These are phyloP conservation scores for Bacillus rossius DNA, from an alignment of 1,140 invertebrate species.

Conservation along the genomic window DNA sequence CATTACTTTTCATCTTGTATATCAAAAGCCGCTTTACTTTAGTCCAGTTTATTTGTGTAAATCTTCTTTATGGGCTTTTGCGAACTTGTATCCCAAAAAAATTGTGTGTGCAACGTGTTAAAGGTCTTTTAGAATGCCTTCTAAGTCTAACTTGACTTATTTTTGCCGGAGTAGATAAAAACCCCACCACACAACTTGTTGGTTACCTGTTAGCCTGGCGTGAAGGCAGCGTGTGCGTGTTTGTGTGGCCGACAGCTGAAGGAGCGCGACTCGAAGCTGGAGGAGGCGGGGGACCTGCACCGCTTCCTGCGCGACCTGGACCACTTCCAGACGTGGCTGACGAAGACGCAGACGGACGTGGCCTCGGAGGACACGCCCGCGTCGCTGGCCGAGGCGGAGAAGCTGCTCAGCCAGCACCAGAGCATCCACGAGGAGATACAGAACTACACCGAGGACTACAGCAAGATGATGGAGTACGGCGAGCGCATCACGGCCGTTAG, in stretches of 20 bases:
- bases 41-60: no score
- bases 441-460: conserved; percentile 96
- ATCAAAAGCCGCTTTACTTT: no score
- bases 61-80: no score
- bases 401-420: conserved; percentile 93
- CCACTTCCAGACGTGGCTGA: conserved; percentile 99
- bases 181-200: no score
- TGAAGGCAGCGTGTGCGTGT: no score
- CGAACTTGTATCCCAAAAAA: no score
- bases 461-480: conserved; percentile 99
- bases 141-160: no score
- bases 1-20: no score
- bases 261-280: conserved; percentile 95
- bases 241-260: conserved; percentile 81
- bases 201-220: no score
- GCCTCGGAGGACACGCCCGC: conserved; percentile 97
- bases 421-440: conserved; percentile 98
- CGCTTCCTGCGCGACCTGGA: conserved; percentile 97
- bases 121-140: no score
- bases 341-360: conserved; percentile 95
- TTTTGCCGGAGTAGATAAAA: no score
- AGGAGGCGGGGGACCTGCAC: conserved; percentile 97
- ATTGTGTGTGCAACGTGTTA: no score
- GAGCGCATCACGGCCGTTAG: conserved; percentile 84
- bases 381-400: conserved; percentile 95